Evolutionary conservation across 37 sponge, comb jelly and placozoan genomes (phyloP).

Genomic region (Tethya wilhelma): DNA sequence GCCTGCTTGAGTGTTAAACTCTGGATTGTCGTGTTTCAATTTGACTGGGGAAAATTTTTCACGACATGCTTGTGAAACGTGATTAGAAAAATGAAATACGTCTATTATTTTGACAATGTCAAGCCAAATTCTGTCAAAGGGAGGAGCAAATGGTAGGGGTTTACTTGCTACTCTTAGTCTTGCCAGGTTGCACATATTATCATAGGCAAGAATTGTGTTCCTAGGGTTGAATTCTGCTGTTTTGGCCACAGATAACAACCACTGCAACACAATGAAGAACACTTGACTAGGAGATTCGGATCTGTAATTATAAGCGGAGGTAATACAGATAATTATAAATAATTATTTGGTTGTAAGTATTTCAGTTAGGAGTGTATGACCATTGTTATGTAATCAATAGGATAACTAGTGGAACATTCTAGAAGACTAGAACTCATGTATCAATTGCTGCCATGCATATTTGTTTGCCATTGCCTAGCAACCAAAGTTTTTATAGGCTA

Average conservation of each 20-base stretch:
- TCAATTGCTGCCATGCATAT: no score
- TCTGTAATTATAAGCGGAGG: no score
- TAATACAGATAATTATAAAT: no score
- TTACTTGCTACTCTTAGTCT: constrained; percentile 19
- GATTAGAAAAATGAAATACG: constrained; percentile 35
- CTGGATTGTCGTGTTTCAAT: constrained; percentile 23
- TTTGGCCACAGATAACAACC: constrained; percentile 23
- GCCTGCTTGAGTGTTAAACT: no score
- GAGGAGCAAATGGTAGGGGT: constrained; percentile 40
- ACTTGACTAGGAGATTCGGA: constrained; percentile 48
- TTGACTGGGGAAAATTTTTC: constrained; percentile 26
- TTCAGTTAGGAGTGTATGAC: no score
- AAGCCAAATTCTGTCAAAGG: constrained; percentile 33
- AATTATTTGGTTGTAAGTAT: no score
- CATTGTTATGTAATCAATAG: no score
- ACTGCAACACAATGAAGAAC: constrained; percentile 31
- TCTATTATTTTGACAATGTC: constrained; percentile 34
- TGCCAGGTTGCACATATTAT: constrained; percentile 58
- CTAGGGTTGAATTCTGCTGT: no score
- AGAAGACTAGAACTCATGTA: no score
- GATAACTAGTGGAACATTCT: no score
- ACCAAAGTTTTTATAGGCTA: no score
- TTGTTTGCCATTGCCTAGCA: no score
- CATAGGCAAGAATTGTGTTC: constrained; percentile 32
- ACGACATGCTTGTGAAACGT: constrained; percentile 13